A percentile compares a stretch with the other conserved stretches of the same genome.
Evolutionary conservation across 2,113 vertebrate species (phyloP).

Genomic region (Rhinolophus sinicus): DNA sequence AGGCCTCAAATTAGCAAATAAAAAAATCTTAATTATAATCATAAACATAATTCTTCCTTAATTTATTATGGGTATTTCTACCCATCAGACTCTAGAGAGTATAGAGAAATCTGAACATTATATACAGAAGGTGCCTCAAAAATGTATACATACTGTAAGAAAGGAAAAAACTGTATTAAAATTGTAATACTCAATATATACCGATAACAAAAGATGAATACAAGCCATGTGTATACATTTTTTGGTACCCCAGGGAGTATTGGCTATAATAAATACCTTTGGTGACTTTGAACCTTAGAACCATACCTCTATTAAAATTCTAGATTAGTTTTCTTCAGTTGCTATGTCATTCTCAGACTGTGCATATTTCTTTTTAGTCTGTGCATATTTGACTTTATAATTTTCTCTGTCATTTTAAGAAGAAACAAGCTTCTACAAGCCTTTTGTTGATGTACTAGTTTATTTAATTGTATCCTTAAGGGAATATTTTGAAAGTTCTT

Average conservation of each 20-base stretch:
- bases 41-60: conserved; percentile 10
- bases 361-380: conserved; percentile 4
- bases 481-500: conserved; percentile 46
- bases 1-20: conserved; percentile 5
- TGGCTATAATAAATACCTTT: not conserved
- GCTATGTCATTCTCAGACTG: not conserved
- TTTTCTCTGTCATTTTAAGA: conserved; percentile 40
- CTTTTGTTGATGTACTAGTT: conserved; percentile 18
- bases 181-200: too few relatives aligned
- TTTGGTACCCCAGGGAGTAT: not conserved
- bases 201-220: too few relatives aligned
- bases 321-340: conserved; percentile 43
- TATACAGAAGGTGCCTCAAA: not conserved
- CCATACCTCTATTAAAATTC: conserved; percentile 16
- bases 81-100: not conserved
- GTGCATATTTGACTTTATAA: conserved; percentile 42
- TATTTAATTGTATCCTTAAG: conserved; percentile 53
- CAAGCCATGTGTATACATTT: too few relatives aligned
- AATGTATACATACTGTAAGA: too few relatives aligned
- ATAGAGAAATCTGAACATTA: not conserved
- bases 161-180: too few relatives aligned
- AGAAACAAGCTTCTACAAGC: not conserved
- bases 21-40: conserved; percentile 46
- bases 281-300: conserved; percentile 29
- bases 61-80: conserved; percentile 2